Base-by-base conservation (phyloP, 2,888 invertebrate genomes). In the Papilio protenor region DNA sequence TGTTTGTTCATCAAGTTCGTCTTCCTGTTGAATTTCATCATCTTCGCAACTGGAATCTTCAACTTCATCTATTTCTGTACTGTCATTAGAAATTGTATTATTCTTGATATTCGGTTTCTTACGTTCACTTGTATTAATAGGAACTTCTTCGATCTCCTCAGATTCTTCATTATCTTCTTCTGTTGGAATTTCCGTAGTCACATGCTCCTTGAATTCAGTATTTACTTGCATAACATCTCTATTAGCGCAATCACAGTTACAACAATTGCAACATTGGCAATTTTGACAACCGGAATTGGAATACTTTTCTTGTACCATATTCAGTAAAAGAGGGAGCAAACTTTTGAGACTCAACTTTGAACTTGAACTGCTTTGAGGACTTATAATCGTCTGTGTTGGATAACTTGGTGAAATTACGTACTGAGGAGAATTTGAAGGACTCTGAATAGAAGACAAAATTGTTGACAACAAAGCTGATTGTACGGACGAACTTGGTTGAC, bases 321-420 rank as follows among this genome's bases (percentile, higher is more conserved):
- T 89, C 16, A 93, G 82, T 80, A 94, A 86, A n/a, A 94, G 82
- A 1, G 94, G 93, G 2, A 94, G 84, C 40, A 94, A 81, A 27
- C 87, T 77, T 83, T 92, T 92, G 45, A 92, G 85, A 81, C 81
- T 89, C 1, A 88, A 87, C 84, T 90, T 86, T 21, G 89, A 81
- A 71, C 77, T 83, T 81, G 78, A 73, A 73, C 18, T 73, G 78
- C 78, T 83, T 69, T 75, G 66, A 4, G 81, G 71, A 21, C 57
- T 76, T 12, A 78, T 14, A 49, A 79, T 40, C 21, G 80, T 71
- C 64, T 79, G 80, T 11, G 59, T 45, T 64, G 76, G 80, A 76
- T 81, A 81, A 70, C 52, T 73, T 27, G 80, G 64, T 14, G 74
- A 49, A 21, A 79, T 73, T 11, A 55, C 69, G 33, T 81, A 79